Evolutionary conservation across 2,797 vertebrate genomes (phyloP), one percentile per base, ranked within the genome.

Genomic region (Phalanger gymnotis): DNA sequence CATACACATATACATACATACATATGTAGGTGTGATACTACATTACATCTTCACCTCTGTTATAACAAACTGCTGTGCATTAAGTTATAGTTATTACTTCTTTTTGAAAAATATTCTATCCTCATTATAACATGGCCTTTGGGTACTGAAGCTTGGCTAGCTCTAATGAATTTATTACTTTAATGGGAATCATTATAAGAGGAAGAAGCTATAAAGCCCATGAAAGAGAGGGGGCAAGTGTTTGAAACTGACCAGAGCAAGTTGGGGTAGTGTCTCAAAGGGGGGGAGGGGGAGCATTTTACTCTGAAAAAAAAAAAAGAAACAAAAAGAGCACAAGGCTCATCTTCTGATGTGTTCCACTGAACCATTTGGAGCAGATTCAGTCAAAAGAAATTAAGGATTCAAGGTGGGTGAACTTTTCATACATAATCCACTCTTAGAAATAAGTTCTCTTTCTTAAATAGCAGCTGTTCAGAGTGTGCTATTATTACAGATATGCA

Each of bases 81-180:
- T 96, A 61, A 58, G 97, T 91, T 31, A 95, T 81, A 12, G n/a
- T 51, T 91, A 73, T 2, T 66, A 53, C 53, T 55, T 91, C 97
- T 97, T 97, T 1, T 40, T 92, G 96, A 97, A 96, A 91, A 96
- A 73, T 90, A 22, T 93, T 73, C 95, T 61, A 87, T 94, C 97
- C 98, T 98, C 98, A 98, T 97, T 98, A 97, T 95, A 98, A 98
- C 91, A 96, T 98, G 98, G 98, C 97, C 97, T 96, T 97, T 98
- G 98, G 98, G 98, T 97, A 96, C 94, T 95, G 96, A 96, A 96
- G 93, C 54, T 96, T 97, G 94, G 97, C 97, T 53, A 54, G 96
- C 92, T 93, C 94, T 94, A 97, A 98, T 95, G 95, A 97, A 98
- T 96, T 98, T 98, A 92, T 91, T 95, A 90, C 96, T 98, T 97